A percentile compares a stretch with the other conserved stretches of the same genome.
phyloP scores from a whole-genome alignment of 2,888 invertebrate species.

The Caenorhabditis sp. region DNA sequence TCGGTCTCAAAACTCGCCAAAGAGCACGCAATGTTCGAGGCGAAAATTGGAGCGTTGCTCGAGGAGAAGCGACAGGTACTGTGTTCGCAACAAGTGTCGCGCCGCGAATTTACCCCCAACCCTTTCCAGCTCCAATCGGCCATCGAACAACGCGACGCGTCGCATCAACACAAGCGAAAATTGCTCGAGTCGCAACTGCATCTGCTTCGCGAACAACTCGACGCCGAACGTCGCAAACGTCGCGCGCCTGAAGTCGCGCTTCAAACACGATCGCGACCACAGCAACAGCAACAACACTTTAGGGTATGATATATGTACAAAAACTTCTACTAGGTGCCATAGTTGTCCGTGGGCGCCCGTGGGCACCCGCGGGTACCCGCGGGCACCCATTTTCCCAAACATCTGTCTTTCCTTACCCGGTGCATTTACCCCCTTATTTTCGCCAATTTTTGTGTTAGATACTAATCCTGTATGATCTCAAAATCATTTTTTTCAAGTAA shows the following conservation, averaged over 20 bases:
- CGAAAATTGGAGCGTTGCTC: slow-evolving; percentile 43
- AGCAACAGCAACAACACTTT: slow-evolving; percentile 14
- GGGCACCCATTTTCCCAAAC: too few relatives aligned
- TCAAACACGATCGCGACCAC: too few relatives aligned
- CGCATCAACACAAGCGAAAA: slow-evolving; percentile 53
- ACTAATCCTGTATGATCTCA: too few relatives aligned
- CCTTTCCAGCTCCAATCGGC: slow-evolving; percentile 53
- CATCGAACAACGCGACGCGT: slow-evolving; percentile 55
- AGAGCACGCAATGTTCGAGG: slow-evolving; percentile 51
- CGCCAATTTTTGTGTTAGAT: too few relatives aligned
- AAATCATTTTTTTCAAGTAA: too few relatives aligned
- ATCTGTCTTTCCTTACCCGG: too few relatives aligned
- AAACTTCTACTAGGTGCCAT: too few relatives aligned
- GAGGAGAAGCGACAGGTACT: slow-evolving; percentile 61
- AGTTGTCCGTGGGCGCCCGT: too few relatives aligned
- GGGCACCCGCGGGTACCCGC: too few relatives aligned
- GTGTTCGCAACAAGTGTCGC: neutral
- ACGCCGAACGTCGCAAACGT: slow-evolving; percentile 52
- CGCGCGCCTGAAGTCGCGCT: too few relatives aligned
- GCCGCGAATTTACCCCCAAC: too few relatives aligned
- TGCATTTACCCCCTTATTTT: too few relatives aligned
- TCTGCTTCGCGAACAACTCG: slow-evolving; percentile 59
- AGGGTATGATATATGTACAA: slow-evolving; percentile 29
- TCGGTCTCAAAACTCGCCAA: slow-evolving; percentile 50
- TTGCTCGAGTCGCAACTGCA: slow-evolving; percentile 58